Evolutionary conservation across 2,888 invertebrate species (phyloP), one percentile per base, ranked within the genome.

Genomic region (Dolichopus griseipennis): DNA sequence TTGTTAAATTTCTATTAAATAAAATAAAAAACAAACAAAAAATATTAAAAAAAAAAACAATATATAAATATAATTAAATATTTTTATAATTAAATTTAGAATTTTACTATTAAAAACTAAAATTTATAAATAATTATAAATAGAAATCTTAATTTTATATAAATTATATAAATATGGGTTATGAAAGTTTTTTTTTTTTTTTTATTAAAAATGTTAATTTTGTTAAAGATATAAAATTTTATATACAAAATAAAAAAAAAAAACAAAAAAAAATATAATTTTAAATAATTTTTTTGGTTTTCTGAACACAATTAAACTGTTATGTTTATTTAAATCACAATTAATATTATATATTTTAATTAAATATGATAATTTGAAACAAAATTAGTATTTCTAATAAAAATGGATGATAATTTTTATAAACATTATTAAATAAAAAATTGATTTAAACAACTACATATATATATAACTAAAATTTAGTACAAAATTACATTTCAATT

Each of bases 1-100:
- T 52, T 52, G 52, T 52, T 52, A 52, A 52, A 52, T 52, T 52
- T 52, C 52, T 52, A 18, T 52, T 52, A 52, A 52, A 52, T 12
- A 52, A 52, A 52, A 52, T 18, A 52, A 18, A 52, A 52, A n/a
- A n/a, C 9, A 52, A 7, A 52, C 18, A 52, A 52, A 52, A 52
- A 52, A 52, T 18, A 52, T 18, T 4, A n/a, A 12, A 52, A 52
- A 52, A 52, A 52, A 15, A 41, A 5, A 5, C 3, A 12, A 15
- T 18, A 52, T 15, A 37, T 52, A 18, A 2, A 52, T 12, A 52
- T 12, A 18, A 52, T 52, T 18, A 52, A 52, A 52, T 52, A 52
- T 52, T 52, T 52, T 52, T 52, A 52, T 52, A 52, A 52, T 52
- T 52, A 52, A 12, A 52, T 52, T 18, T 52, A 52, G 52, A 52